phyloP scores from a whole-genome alignment of 2,888 invertebrate species.

The Latrodectus elegans region DNA sequence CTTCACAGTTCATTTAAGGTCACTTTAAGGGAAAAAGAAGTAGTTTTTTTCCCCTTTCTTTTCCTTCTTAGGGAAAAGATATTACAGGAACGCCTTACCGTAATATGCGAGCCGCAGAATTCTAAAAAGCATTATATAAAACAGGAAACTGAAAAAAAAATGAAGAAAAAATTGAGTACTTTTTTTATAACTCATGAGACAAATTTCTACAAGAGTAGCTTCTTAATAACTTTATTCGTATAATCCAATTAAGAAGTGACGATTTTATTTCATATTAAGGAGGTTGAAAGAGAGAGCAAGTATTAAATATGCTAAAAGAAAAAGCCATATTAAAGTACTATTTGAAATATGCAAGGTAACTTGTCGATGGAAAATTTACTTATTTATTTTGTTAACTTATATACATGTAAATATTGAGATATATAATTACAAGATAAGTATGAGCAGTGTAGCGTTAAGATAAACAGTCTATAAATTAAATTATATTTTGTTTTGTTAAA shows the following conservation, averaged over 20 bases:
- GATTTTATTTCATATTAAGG: slow-evolving; percentile 52
- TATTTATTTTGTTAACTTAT: slow-evolving; percentile 28
- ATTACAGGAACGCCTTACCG: slow-evolving; percentile 13
- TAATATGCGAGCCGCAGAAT: background rate
- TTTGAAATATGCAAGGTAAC: slow-evolving; percentile 21
- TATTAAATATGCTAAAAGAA: slow-evolving; percentile 38
- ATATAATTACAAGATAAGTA: background rate
- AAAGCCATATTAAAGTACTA: slow-evolving; percentile 39
- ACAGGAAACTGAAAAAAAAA: background rate
- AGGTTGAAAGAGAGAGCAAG: background rate
- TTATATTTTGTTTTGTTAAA: background rate
- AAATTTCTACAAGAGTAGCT: slow-evolving; percentile 4
- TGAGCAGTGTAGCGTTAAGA: background rate
- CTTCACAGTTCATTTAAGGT: slow-evolving; percentile 66
- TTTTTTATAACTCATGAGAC: background rate
- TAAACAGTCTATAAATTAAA: background rate
- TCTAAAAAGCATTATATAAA: slow-evolving; percentile 12
- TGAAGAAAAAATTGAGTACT: slow-evolving; percentile 8
- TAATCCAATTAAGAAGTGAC: slow-evolving; percentile 58
- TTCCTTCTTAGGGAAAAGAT: slow-evolving; percentile 15
- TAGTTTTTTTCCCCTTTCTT: slow-evolving; percentile 4
- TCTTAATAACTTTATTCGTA: slow-evolving; percentile 60
- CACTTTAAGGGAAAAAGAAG: slow-evolving; percentile 33
- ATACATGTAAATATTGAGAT: too few relatives aligned
- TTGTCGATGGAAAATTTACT: slow-evolving; percentile 27